Evolutionary conservation across 2,797 vertebrate species (phyloP), one percentile per base, ranked within the genome.

Genomic region (Periophthalmus magnuspinnatus): DNA sequence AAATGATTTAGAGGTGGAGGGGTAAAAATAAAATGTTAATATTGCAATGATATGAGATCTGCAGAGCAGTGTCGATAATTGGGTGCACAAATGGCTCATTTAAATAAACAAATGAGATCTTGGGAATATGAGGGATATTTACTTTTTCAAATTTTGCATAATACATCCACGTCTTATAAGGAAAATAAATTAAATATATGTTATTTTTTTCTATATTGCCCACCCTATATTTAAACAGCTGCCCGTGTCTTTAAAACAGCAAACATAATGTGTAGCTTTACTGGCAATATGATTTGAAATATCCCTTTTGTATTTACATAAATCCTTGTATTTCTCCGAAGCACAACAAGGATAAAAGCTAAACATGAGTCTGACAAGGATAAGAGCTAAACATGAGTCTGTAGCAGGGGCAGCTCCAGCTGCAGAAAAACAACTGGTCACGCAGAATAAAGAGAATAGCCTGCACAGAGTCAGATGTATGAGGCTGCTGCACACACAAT

Each of bases 271-370:
- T 57, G n/a, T 16, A 57, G 55, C 13, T 28, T 57, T 57, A n/a
- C 22, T 56, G 19, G 19, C 50, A 28, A 56, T 56, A 16, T 28
- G 11, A 24, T 33, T 17, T 28, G 13, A 28, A 58, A 32, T 58
- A 24, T 22, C 11, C 54, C n/a, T 28, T 32, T 11, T 66, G 71
- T 72, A 70, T 84, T 75, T 88, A 89, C 87, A 73, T 77, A 85
- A 81, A 81, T 76, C 75, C 64, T 83, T 90, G 81, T 86, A 64
- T 90, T 86, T 77, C 81, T 83, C 93, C 90, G 91, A 91, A 93
- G 83, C 89, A 91, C 90, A 90, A 91, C 88, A 87, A 90, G 91
- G 91, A 90, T 90, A 86, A 90, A 86, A 81, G 84, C 83, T 90
- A n/a, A n/a, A n/a, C n/a, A n/a, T n/a, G n/a, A n/a, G n/a, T n/a